Base-by-base conservation (phyloP, 2,113 vertebrate species). In the pig (Sus scrofa) region DNA sequence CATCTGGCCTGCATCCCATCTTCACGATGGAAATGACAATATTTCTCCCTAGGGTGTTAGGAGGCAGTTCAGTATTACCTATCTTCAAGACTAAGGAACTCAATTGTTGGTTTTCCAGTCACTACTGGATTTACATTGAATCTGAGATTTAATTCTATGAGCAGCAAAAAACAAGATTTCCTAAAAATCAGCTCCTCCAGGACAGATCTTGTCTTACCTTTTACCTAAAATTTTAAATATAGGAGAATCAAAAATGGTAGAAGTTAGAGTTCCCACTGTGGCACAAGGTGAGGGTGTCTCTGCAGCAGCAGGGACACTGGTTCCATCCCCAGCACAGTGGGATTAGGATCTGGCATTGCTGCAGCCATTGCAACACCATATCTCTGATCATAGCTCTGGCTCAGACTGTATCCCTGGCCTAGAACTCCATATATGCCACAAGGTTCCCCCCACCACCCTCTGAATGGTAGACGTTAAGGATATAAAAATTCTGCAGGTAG, bases 151-250 rank as follows among this genome's bases (percentile, higher is more conserved):
- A 68, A 37, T 60, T 54, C 44, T 73, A 16, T 84, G 19, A 58
- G 26, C 56, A 71, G 44, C 75, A 92, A n/a, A n/a, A n/a, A n/a
- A 75, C 15, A 56, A 65, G 34, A 63, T 78, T 92, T 84, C 37
- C 70, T 91, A 84, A 70, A 83, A 89, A 86, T 24, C 60, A 95
- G 26, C 37, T 86, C 37, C 52, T 94, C 58, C 13, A 34, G n/a
- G 54, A 83, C 7, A 75, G 19, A 26, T 22, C 68, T 52, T 79
- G 15, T 67, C 78, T 89, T 96, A 77, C 54, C 68, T 91, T 91
- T 89, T 89, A 81, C 15, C 30, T n/a, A 14, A 62, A 22, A 16
- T 67, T 65, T 94, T 78, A 83, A 68, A 83, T 50, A 52, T 14
- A 52, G 18, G 6, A 4, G 14, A 94, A 15, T 32, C 18, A 37